Evolutionary conservation across 2,888 invertebrate genomes (phyloP).

Genomic region (Oxyscelio sp.): DNA sequence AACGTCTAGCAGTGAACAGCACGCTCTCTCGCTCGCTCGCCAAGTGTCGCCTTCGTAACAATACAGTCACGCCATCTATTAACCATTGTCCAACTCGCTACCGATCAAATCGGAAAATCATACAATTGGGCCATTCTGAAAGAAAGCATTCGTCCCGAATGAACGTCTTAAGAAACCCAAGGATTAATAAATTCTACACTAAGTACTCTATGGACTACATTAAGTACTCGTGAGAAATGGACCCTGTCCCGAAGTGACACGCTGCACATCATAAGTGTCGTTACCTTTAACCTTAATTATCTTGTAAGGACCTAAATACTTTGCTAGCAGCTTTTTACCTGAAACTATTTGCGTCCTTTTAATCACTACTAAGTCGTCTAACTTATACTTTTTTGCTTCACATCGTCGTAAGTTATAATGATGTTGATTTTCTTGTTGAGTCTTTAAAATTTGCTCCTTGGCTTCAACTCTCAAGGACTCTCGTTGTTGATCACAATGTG

Average conservation of each 20-base stretch:
- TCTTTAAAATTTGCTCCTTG: conserved; percentile 34
- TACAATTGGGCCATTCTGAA: background rate
- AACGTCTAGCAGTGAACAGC: too few relatives aligned
- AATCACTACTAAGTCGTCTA: conserved; percentile 28
- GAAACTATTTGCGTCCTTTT: conserved; percentile 28
- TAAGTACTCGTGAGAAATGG: background rate
- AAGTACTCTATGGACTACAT: background rate
- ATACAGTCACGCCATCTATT: too few relatives aligned
- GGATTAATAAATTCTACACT: conserved; percentile 38
- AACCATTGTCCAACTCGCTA: too few relatives aligned
- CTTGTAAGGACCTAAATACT: conserved; percentile 29
- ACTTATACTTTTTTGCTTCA: background rate
- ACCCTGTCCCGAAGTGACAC: background rate
- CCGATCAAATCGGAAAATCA: background rate
- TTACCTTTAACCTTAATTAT: conserved; percentile 16
- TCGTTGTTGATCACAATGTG: conserved; percentile 15
- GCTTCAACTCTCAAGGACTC: conserved; percentile 17
- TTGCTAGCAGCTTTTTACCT: conserved; percentile 20
- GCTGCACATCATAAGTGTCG: conserved; percentile 35
- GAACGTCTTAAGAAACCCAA: background rate
- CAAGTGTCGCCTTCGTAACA: too few relatives aligned
- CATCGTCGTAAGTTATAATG: conserved; percentile 25
- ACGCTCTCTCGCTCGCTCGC: too few relatives aligned
- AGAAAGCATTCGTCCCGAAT: background rate
- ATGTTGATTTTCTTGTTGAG: conserved; percentile 35